A percentile compares a stretch with the other conserved stretches of the same genome.
phyloP scores from a whole-genome alignment of 2,797 vertebrate species.

The Rhinogobio ventralis region DNA sequence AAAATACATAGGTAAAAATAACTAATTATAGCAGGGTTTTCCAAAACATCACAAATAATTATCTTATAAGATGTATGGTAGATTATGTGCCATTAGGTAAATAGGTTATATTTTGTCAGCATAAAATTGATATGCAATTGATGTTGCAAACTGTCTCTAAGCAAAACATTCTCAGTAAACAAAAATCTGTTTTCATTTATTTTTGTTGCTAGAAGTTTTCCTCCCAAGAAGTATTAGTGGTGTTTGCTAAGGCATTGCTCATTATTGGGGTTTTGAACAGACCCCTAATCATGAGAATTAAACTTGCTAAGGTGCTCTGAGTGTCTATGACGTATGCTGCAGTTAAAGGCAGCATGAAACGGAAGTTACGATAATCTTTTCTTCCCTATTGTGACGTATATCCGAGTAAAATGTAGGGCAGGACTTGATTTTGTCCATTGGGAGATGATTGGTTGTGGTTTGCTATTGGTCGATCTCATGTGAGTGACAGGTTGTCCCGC shows the following conservation, averaged over 20 bases:
- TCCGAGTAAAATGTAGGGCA: neutral
- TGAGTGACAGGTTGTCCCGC: neutral
- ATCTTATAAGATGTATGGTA: too few species aligned
- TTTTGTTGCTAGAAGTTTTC: neutral
- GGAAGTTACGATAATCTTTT: neutral
- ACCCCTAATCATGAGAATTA: neutral
- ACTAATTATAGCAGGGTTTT: too few species aligned
- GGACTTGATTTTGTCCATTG: constrained; percentile 1
- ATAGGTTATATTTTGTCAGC: too few species aligned
- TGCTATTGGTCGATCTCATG: neutral
- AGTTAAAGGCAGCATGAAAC: neutral
- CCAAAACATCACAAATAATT: too few species aligned
- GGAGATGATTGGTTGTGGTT: neutral
- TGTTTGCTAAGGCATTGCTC: neutral
- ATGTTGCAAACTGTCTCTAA: neutral
- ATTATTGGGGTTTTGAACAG: neutral
- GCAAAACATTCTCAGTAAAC: neutral
- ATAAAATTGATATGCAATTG: too few species aligned
- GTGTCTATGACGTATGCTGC: neutral
- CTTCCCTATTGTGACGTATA: neutral
- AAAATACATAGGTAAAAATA: too few species aligned
- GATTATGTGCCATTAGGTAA: too few species aligned
- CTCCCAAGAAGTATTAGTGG: neutral
- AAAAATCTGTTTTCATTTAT: neutral
- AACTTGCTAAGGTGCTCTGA: neutral